Evolutionary conservation across 1,140 invertebrate species (phyloP), one percentile per base, ranked within the genome.

Genomic region (Bombus cullumanus): DNA sequence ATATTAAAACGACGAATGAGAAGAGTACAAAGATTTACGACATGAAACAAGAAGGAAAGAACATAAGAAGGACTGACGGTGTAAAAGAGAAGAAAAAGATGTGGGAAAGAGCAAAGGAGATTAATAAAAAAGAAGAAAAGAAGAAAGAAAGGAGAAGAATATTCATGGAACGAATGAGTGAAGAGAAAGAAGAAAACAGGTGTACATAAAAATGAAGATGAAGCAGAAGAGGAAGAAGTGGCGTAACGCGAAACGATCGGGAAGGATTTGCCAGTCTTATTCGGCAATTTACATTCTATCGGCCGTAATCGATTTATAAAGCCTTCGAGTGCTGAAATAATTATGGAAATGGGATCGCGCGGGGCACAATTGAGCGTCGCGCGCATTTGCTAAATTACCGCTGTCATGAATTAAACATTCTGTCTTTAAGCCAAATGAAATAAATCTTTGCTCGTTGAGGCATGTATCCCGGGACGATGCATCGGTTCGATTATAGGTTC

Each of bases 281-380:
- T 53, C 81, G 43, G 2, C 28, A 47, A 83, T 83, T 77, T 83
- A 77, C 73, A 83, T 83, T 83, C 81, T 47, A 77, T 83, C 81
- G 81, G 59, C 18, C 59, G 81, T 77, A 83, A 83, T 77, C 73
- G 81, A 77, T 77, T 83, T 76, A 76, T 77, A 83, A 82, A 82
- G 81, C 59, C 72, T n/a, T 37, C 31, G 81, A 62, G 53, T 53
- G 25, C 31, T 39, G 43, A 77, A 83, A 77, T 83, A 83, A 77
- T 68, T 83, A 83, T 83, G 81, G 81, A 83, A 76, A 83, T 83
- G 15, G 25, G 74, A 76, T 76, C 25, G 43, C 66, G 22, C 4
- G 37, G 75, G 8, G 28, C 34, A 34, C 34, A 41, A 28, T n/a
- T 15, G n/a, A 75, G 6, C 57, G 31, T 41, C 57, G 57, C 34